Base-by-base conservation (phyloP, 2,888 invertebrate genomes). In the Diploptera punctata region DNA sequence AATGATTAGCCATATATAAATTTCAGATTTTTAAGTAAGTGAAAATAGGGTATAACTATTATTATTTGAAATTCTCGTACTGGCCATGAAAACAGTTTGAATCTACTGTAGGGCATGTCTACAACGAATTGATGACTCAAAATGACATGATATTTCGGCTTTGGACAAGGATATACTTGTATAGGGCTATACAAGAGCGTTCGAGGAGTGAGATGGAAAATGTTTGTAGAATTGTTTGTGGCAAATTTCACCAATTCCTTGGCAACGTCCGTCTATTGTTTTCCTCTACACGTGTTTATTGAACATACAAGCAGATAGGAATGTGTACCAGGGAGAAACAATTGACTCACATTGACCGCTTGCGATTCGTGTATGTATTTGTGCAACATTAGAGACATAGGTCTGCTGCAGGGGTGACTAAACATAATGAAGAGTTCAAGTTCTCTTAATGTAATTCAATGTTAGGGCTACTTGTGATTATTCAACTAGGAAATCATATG, bases 221-320 rank as follows among this genome's bases (percentile, higher is more conserved):
- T 57, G 26, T 26, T 57, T 57, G 13, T 24, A 57, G 57, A 57
- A 57, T 57, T 57, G 57, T 57, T 57, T 57, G 57, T 57, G 29
- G 57, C 21, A 57, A 57, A 57, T 57, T 57, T 57, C 57, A 57
- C 57, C 57, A 29, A 29, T 57, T 57, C 57, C 57, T 57, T 57
- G 31, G 57, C 31, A 57, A 29, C 29, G 57, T 57, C 31, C 31
- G 57, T 57, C 24, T 57, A 57, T 57, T 57, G 57, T 57, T 57
- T 57, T 29, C 26, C 29, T 29, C 26, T 57, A 7, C 29, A 31
- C 31, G 57, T 57, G 57, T 57, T 57, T 57, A 57, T 57, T 57
- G 26, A 57, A 31, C 29, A 52, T 16, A 57, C 57, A 57, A 57
- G 29, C 29, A n/a, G 57, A 57, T 29, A 57, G 57, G 57, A 57